Evolutionary conservation across 2,113 vertebrate genomes (phyloP), one percentile per base, ranked within the genome.

Genomic region (Salvelinus alpinus): DNA sequence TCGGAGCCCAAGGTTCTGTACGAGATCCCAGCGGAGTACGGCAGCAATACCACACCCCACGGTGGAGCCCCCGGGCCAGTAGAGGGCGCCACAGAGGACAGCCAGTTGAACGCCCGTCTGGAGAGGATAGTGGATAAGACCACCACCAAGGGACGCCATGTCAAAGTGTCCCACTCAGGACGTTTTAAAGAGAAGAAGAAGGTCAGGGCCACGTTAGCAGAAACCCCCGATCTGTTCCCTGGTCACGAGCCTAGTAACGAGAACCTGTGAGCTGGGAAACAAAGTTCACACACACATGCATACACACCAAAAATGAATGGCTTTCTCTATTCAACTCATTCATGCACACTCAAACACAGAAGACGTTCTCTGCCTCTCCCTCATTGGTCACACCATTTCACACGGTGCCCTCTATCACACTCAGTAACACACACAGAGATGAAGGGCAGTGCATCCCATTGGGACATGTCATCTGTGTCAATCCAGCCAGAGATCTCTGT

Each of bases 171-270:
- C 68, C 89, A 97, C 87, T 98, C 97, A 0, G 97, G 97, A 0
- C 94, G 96, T 48, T 98, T 96, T 80, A 98, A 96, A 81, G 97
- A 98, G 89, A 97, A 97, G 91, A 98, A 96, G 69, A 96, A 94
- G 82, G 93, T 96, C 3, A 80, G 96, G 8, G 83, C 93, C 1
- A 94, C 92, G 0, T 83, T 98, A 84, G 89, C 89, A 0, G 96
- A 96, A 81, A 95, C 95, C 31, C 94, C 95, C 12, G 91, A 86
- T 65, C 90, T 97, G 48, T 95, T 95, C 7, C 82, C 86, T 0
- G 85, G 89, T 2, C 74, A 81, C 2, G 29, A 79, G 6, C 8
- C 44, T 0, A 78, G 70, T 18, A 78, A 85, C 25, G 84, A 85
- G 44, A 90, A 83, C 70, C 83, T 82, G 75, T 80, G 51, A 3